Evolutionary conservation across 2,888 invertebrate genomes (phyloP), one percentile per base, ranked within the genome.

Genomic region (Arctia plantaginis): DNA sequence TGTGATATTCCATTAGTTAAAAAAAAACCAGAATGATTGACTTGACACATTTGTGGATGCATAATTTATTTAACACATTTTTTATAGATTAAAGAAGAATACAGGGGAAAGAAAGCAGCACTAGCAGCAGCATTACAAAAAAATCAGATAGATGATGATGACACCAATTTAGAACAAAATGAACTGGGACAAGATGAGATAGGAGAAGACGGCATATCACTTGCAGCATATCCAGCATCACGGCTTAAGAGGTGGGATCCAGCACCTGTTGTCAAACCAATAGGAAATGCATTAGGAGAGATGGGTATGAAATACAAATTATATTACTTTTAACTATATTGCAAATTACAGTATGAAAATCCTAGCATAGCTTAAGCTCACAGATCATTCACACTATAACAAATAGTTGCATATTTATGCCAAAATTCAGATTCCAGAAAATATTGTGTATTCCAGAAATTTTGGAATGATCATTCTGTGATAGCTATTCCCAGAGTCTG

Each of bases 271-370:
- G 97, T 98, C 1, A 94, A 93, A 69, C 97, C 98, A 35, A 94
- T 94, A 68, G 96, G 96, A 66, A 97, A 97, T 3, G 96, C 96
- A 77, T 98, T 98, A 47, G 99, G 99, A 65, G 99, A 99, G 95
- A 96, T 98, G 96, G 99, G 99, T 86, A 96, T 94, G 91, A 23
- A 55, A 39, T 35, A n/a, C 12, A n/a, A 51, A 47, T 47, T 67
- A 30, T 8, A 8, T 44, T 44, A 44, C 20, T 67, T 44, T 27
- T 66, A 41, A 41, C 27, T 66, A 66, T 1, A n/a, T 39, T 27
- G 15, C 1, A 18, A 30, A 18, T 62, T 18, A 18, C 4, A 62
- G n/a, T 47, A 20, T 55, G 20, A 20, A 23, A 10, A 0, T 23
- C 18, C 35, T 6, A 4, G 35, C 12, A 15, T 13, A 59, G 3